A percentile compares a stretch with the other conserved stretches of the same genome.
These are phyloP conservation scores for Phoenicopterus ruber DNA, from an alignment of 2,113 vertebrate species.

Conservation along the genomic window DNA sequence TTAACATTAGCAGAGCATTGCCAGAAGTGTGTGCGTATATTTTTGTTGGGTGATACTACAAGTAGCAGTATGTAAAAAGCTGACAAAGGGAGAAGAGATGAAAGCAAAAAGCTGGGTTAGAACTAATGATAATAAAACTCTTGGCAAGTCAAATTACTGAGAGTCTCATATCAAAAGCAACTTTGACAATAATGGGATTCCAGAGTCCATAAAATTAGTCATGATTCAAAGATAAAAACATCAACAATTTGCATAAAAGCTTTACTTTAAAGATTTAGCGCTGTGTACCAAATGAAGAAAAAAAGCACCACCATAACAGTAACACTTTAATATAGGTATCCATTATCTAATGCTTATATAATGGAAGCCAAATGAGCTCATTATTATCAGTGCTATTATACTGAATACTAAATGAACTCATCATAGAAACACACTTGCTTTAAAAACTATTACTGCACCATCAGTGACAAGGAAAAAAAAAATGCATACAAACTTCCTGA, in stretches of 20 bases:
- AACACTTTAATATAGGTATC: conserved; percentile 74
- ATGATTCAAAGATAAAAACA: conserved; percentile 63
- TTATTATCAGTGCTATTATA: conserved; percentile 73
- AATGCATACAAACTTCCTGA: conserved; percentile 52
- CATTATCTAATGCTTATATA: conserved; percentile 76
- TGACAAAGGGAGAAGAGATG: conserved; percentile 26
- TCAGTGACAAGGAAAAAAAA: conserved; percentile 55
- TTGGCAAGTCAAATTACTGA: conserved; percentile 28
- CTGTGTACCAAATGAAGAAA: conserved; percentile 63
- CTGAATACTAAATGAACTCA: conserved; percentile 75
- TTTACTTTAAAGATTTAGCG: conserved; percentile 71
- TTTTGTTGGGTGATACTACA: neutral
- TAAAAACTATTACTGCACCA: conserved; percentile 62
- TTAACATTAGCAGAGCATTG: neutral
- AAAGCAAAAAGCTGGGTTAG: neutral
- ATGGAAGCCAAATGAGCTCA: conserved; percentile 73
- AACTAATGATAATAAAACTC: conserved; percentile 50
- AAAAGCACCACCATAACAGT: conserved; percentile 44
- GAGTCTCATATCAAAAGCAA: conserved; percentile 37
- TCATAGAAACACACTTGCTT: conserved; percentile 58
- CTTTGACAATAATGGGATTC: conserved; percentile 58
- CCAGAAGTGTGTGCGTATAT: neutral
- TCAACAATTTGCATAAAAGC: conserved; percentile 70
- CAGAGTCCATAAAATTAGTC: conserved; percentile 59
- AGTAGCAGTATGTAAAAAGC: neutral